phyloP scores from a whole-genome alignment of 2,888 invertebrate genomes.

The Pristionchus mayeri region DNA sequence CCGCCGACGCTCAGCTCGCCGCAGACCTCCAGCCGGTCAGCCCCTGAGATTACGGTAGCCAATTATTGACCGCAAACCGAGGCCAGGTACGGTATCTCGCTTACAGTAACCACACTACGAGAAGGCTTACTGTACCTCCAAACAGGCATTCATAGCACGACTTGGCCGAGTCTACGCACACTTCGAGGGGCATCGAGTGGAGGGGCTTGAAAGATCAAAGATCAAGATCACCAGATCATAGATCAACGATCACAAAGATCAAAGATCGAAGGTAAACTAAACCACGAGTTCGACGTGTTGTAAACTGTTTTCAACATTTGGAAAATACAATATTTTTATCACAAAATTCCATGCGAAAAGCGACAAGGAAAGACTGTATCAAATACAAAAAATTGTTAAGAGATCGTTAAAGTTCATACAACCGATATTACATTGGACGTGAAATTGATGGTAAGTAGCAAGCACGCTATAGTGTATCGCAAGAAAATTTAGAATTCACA shows the following conservation, averaged over 20 bases:
- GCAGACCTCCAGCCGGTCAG: slow-evolving; percentile 45
- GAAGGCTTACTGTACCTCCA: background rate
- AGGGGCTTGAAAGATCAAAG: background rate
- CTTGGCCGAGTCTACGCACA: slow-evolving; percentile 21
- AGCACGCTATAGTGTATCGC: no score
- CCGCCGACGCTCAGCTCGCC: slow-evolving; percentile 48
- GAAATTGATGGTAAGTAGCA: no score
- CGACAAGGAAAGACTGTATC: no score
- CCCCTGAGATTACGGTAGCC: background rate
- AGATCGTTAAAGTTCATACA: no score
- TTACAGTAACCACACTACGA: background rate
- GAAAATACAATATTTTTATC: no score
- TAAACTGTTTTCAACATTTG: no score
- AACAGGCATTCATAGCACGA: slow-evolving; percentile 34
- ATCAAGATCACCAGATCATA: background rate
- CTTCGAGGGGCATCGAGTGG: slow-evolving; percentile 35
- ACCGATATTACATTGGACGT: no score
- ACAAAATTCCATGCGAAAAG: no score
- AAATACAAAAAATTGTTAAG: no score
- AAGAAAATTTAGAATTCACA: no score
- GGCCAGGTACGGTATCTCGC: background rate
- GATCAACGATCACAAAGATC: no score
- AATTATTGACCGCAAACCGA: background rate
- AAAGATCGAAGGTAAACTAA: background rate
- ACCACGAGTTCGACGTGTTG: background rate